phyloP scores from a whole-genome alignment of 2,113 vertebrate genomes.

The Eubucco bourcierii region DNA sequence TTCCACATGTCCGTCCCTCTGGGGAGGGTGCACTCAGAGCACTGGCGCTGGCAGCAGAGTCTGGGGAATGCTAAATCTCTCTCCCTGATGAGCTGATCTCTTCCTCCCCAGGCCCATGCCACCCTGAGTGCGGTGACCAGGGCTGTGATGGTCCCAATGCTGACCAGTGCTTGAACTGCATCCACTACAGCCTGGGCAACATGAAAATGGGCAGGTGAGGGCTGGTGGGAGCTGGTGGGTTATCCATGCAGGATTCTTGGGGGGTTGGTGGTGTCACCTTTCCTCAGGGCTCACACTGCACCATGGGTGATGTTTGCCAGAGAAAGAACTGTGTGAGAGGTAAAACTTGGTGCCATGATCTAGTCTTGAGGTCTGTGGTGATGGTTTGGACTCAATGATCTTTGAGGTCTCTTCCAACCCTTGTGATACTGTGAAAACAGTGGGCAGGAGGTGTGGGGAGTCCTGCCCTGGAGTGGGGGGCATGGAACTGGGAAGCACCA shows the following conservation, averaged over 20 bases:
- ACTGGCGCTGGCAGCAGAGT: neutral
- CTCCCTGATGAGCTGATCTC: rapidly evolving
- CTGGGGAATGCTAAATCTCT: neutral
- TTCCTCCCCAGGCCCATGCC: constrained; percentile 79
- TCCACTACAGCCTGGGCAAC: constrained; percentile 88
- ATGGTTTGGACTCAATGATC: too few relatives aligned
- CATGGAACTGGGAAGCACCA: neutral
- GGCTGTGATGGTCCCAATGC: constrained; percentile 85
- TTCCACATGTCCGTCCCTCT: rapidly evolving
- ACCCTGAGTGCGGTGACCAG: constrained; percentile 86
- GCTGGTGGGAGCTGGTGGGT: neutral
- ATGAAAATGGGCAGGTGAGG: constrained; percentile 84
- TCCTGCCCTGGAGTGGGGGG: neutral
- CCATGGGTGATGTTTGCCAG: neutral
- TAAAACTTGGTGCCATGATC: too few relatives aligned
- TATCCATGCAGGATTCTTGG: rapidly evolving
- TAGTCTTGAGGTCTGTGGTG: too few relatives aligned
- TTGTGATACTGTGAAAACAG: too few relatives aligned
- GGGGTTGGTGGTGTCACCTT: rapidly evolving
- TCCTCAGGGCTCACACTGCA: neutral
- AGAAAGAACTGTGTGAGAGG: neutral
- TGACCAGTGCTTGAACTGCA: constrained; percentile 89
- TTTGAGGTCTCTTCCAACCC: too few relatives aligned
- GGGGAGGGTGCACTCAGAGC: neutral
- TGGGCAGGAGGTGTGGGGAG: neutral